Evolutionary conservation across 2,113 vertebrate species (phyloP).

Genomic region (Calyptomena viridis): DNA sequence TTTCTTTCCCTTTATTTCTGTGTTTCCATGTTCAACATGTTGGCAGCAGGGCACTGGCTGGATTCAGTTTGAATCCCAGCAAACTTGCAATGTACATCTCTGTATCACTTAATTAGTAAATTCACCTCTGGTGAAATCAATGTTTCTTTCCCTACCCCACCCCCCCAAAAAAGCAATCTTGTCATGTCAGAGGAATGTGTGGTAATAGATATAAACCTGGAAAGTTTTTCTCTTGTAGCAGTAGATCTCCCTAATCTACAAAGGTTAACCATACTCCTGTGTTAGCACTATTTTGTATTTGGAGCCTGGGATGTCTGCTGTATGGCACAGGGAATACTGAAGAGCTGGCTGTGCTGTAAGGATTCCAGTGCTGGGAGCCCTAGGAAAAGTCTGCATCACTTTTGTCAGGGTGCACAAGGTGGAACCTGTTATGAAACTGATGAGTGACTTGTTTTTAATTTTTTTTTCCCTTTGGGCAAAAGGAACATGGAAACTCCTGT

Average conservation of each 20-base stretch:
- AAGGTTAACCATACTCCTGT: accelerated
- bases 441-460: no score
- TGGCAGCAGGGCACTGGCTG: background rate
- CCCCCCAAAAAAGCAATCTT: background rate
- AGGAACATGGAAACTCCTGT: background rate
- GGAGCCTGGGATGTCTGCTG: background rate
- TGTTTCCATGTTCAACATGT: accelerated
- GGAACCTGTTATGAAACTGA: background rate
- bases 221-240: background rate
- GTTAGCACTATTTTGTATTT: background rate
- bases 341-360: background rate
- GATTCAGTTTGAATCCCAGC: background rate
- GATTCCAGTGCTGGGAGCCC: background rate
- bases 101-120: background rate
- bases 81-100: background rate
- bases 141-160: background rate
- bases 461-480: background rate
- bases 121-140: background rate
- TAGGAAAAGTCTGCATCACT: background rate
- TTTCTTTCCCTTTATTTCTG: background rate
- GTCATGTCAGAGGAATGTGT: background rate
- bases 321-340: background rate
- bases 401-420: background rate
- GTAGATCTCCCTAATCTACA: background rate
- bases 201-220: background rate